Percentiles rank a stretch among this genome's conserved stretches.
Evolutionary conservation across 2,888 invertebrate species (phyloP).

Genomic region (Oligia fasciuncula): DNA sequence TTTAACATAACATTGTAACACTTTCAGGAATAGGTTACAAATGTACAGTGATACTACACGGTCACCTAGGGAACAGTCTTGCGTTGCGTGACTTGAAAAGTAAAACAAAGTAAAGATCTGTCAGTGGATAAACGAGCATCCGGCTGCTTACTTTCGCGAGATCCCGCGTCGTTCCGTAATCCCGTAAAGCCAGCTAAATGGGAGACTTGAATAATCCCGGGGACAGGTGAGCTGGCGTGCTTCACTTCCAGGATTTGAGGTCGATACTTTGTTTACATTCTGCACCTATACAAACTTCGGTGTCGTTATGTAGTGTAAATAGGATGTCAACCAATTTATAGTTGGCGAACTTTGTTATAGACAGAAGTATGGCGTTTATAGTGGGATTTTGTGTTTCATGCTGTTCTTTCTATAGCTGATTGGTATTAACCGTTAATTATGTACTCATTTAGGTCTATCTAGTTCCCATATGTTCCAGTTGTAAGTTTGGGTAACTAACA

Average conservation of each 20-base stretch:
- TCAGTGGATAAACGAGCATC: conserved; percentile 76
- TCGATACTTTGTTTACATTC: conserved; percentile 70
- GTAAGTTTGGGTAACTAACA: not conserved
- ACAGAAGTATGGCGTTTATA: conserved; percentile 6
- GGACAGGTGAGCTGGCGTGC: conserved; percentile 72
- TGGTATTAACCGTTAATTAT: not conserved
- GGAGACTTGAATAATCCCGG: conserved; percentile 72
- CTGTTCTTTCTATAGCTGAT: not conserved
- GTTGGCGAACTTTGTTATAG: conserved; percentile 32
- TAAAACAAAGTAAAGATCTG: conserved; percentile 74
- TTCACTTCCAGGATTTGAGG: conserved; percentile 67
- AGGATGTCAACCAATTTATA: conserved; percentile 50
- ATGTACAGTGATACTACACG: conserved; percentile 34
- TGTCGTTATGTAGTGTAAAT: conserved; percentile 51
- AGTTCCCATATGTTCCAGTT: not conserved
- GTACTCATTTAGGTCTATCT: not conserved
- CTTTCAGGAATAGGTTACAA: conserved; percentile 33
- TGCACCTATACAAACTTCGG: conserved; percentile 43
- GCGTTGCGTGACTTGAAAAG: conserved; percentile 72
- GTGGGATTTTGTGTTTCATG: not conserved
- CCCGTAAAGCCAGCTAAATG: conserved; percentile 76
- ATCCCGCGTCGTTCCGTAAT: conserved; percentile 71
- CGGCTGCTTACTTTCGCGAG: conserved; percentile 73
- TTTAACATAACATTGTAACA: conserved; percentile 2
- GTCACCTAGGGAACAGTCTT: conserved; percentile 59